Evolutionary conservation across 2,113 vertebrate species (phyloP).

Genomic region (Sorex fumeus): DNA sequence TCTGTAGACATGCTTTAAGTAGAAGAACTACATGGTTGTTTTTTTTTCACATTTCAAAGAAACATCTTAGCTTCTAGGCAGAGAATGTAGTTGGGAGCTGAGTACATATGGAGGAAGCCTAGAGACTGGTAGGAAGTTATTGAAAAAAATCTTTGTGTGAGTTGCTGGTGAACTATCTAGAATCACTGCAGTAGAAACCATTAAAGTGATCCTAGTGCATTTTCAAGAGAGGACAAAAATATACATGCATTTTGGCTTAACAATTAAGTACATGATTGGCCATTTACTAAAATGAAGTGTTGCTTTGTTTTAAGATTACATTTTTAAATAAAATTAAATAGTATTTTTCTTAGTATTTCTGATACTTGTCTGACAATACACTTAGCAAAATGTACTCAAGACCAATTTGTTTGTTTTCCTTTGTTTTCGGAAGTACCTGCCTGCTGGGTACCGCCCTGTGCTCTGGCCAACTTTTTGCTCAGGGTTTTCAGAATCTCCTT

Average conservation of each 20-base stretch:
- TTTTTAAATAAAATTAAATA: no score
- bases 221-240: neutral
- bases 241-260: neutral
- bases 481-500: no score
- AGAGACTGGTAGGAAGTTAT: neutral
- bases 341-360: no score
- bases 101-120: neutral
- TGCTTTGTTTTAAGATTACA: no score
- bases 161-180: neutral
- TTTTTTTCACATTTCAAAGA: conserved; percentile 52
- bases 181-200: neutral
- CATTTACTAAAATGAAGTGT: neutral
- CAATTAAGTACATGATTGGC: neutral
- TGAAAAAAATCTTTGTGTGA: neutral
- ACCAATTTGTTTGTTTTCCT: no score
- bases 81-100: neutral
- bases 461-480: no score
- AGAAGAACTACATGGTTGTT: neutral
- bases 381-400: no score
- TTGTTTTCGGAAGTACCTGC: no score
- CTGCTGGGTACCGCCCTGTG: no score
- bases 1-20: neutral
- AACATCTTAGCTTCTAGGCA: neutral
- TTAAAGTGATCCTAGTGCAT: neutral
- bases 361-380: no score